A percentile compares a stretch with the other conserved stretches of the same genome.
Conservation (phyloP, 2,888 invertebrate species). For the Azorinus chamasolen region DNA sequence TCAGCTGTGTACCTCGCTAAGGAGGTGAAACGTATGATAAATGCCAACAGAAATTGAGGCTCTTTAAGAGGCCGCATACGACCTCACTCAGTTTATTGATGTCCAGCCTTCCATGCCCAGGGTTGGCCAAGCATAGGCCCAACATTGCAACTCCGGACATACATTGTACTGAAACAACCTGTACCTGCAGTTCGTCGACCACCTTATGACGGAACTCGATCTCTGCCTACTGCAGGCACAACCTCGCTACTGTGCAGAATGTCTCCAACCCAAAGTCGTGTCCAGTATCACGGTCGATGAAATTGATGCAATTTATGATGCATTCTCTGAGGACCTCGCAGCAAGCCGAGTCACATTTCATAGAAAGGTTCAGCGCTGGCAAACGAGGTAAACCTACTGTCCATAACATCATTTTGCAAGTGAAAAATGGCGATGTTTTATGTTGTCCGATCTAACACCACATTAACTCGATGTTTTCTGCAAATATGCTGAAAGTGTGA, state of each 20-base stretch:
- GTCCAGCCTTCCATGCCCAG: constrained; percentile 13
- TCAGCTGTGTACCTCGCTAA: constrained; percentile 1
- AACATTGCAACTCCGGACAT: constrained; percentile 11
- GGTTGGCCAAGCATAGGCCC: constrained; percentile 9
- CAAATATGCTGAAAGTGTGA: too few relatives aligned
- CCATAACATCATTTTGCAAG: too few relatives aligned
- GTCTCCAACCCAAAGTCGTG: not conserved
- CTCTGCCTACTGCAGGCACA: constrained; percentile 37
- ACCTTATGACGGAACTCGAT: constrained; percentile 24
- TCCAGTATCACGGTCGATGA: too few relatives aligned
- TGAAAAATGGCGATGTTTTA: too few relatives aligned
- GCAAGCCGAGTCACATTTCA: too few relatives aligned
- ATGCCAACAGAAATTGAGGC: constrained; percentile 6
- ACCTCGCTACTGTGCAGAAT: constrained; percentile 26
- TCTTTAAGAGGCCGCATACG: not conserved
- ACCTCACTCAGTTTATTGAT: not conserved
- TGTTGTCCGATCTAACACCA: too few relatives aligned
- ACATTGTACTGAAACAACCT: constrained; percentile 14
- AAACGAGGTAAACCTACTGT: too few relatives aligned
- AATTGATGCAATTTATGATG: too few relatives aligned
- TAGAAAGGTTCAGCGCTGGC: too few relatives aligned
- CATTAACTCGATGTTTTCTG: too few relatives aligned
- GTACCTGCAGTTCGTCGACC: constrained; percentile 14
- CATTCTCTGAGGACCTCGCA: too few relatives aligned
- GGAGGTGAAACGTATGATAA: not conserved